phyloP scores from a whole-genome alignment of 2,113 vertebrate species.

The Pachyramphus minor region DNA sequence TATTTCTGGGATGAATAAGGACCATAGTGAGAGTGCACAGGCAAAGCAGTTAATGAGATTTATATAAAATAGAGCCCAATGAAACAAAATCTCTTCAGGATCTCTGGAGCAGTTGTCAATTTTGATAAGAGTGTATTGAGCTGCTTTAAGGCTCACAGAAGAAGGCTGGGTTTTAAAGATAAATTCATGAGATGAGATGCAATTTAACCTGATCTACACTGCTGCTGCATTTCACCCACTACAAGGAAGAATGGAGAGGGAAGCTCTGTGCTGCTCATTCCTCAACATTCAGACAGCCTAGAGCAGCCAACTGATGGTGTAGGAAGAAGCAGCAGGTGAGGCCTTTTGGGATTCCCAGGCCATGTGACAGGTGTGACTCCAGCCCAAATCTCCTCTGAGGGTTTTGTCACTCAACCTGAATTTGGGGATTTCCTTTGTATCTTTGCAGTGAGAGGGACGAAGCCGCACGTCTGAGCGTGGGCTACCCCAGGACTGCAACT shows the following conservation, averaged over 20 bases:
- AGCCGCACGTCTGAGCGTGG: fast-evolving
- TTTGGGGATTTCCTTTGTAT: neutral
- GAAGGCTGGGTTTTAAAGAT: neutral
- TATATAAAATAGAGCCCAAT: neutral
- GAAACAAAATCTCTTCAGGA: neutral
- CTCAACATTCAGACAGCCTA: neutral
- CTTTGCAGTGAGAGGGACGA: neutral
- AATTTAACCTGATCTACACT: neutral
- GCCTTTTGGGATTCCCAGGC: neutral
- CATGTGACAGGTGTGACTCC: neutral
- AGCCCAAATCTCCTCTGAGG: neutral
- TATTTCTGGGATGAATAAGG: neutral
- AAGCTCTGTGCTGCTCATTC: slow-evolving; percentile 53
- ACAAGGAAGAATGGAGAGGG: neutral
- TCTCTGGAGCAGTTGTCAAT: neutral
- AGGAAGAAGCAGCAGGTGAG: neutral
- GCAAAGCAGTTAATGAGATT: neutral
- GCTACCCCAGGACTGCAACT: neutral
- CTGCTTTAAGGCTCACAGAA: neutral
- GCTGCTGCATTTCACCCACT: neutral
- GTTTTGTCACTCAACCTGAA: neutral
- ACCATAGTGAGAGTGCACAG: neutral
- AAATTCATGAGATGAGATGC: neutral
- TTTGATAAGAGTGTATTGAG: neutral
- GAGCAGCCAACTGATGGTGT: neutral